These are phyloP conservation scores for Eulemur rubriventer DNA, from an alignment of 2,797 vertebrate species.

Conservation along the genomic window DNA sequence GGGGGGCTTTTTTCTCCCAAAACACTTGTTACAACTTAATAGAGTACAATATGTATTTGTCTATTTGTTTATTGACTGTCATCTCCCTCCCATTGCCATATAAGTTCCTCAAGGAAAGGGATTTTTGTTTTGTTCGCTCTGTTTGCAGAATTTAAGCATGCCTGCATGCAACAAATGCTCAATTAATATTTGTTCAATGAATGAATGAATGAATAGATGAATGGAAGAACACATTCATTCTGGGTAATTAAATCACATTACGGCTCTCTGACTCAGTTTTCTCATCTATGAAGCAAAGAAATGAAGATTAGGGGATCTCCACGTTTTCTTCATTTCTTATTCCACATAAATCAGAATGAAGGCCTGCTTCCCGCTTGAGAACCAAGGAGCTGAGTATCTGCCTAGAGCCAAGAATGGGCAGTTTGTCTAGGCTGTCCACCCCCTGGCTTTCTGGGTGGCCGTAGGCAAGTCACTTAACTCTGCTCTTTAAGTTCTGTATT, in stretches of 20 bases:
- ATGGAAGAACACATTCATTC: neutral
- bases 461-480: slow-evolving; percentile 62
- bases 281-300: neutral
- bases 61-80: neutral
- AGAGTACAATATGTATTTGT: neutral
- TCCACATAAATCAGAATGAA: neutral
- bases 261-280: neutral
- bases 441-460: slow-evolving; percentile 66
- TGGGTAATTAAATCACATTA: neutral
- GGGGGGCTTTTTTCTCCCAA: too few relatives aligned
- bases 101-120: neutral
- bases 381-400: neutral
- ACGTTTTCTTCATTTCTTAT: neutral
- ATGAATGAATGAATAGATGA: neutral
- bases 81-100: neutral
- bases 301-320: neutral
- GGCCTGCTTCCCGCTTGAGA: neutral
- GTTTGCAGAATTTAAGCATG: neutral
- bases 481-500: slow-evolving; percentile 58
- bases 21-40: neutral
- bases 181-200: neutral
- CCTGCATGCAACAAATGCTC: neutral
- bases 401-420: neutral
- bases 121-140: neutral
- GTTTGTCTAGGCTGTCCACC: neutral